These are phyloP conservation scores for Perca schrenkii DNA, from an alignment of 2,113 vertebrate genomes.

Conservation along the genomic window DNA sequence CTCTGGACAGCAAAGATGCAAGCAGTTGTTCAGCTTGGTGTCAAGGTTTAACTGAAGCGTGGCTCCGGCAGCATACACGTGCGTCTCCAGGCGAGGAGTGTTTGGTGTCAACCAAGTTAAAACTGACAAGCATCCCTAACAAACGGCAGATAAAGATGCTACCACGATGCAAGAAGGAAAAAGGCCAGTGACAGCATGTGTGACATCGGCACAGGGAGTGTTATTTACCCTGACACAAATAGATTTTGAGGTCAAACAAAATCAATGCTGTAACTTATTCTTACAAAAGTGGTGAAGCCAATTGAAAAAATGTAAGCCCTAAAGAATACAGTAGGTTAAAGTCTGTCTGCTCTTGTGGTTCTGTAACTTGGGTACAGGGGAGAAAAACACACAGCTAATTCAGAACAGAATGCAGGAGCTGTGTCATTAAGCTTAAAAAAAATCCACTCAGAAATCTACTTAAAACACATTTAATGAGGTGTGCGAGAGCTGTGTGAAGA, in stretches of 20 bases:
- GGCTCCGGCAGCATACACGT: conserved; percentile 16
- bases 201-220: conserved; percentile 1
- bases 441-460: conserved; percentile 58
- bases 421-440: conserved; percentile 56
- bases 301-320: conserved; percentile 24
- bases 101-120: conserved; percentile 11
- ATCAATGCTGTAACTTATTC: conserved; percentile 41
- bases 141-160: conserved; percentile 26
- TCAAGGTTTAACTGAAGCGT: conserved; percentile 31
- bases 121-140: conserved; percentile 33
- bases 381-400: conserved; percentile 32
- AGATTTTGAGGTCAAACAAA: conserved; percentile 54
- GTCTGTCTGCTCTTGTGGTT: conserved; percentile 36
- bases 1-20: background rate
- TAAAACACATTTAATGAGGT: conserved; percentile 65
- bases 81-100: conserved; percentile 12
- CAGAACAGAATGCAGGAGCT: conserved; percentile 45
- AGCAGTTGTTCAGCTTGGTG: background rate
- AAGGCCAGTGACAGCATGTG: conserved; percentile 20
- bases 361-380: conserved; percentile 25
- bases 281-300: conserved; percentile 25
- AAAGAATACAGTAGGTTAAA: conserved; percentile 12
- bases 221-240: conserved; percentile 47
- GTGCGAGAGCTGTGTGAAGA: conserved; percentile 48
- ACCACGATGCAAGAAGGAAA: background rate